Conservation (phyloP, 1,140 invertebrate genomes). For the Nilaparvata lugens region DNA sequence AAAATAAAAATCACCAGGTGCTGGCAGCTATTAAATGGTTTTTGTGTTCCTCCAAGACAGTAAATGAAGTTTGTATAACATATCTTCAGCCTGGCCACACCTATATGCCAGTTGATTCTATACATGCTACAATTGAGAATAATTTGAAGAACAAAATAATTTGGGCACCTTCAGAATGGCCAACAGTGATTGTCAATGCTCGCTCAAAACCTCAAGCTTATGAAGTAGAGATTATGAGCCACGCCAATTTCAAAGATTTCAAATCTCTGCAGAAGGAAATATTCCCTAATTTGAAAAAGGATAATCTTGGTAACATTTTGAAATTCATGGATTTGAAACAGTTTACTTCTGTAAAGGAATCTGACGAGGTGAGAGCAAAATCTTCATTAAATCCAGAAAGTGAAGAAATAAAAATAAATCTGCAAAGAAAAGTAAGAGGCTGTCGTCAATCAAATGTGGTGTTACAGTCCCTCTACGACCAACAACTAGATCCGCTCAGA, state of each 20-base stretch:
- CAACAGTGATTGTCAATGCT: conserved; percentile 14
- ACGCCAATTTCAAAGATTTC: neutral
- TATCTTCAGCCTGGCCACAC: conserved; percentile 26
- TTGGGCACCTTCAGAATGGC: conserved; percentile 27
- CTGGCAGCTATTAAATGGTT: conserved; percentile 15
- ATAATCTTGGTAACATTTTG: too few relatives aligned
- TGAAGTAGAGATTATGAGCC: neutral
- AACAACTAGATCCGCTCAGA: too few relatives aligned
- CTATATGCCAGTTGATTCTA: conserved; percentile 25
- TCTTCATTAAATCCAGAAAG: too few relatives aligned
- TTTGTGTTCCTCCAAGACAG: conserved; percentile 14
- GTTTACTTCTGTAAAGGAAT: too few relatives aligned
- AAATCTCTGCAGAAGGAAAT: neutral
- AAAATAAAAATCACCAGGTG: conserved; percentile 26
- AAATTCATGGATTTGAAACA: too few relatives aligned
- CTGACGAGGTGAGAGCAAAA: too few relatives aligned
- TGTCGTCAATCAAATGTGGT: too few relatives aligned
- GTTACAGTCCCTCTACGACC: too few relatives aligned
- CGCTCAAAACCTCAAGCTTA: neutral
- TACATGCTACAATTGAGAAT: conserved; percentile 25
- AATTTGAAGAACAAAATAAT: conserved; percentile 18
- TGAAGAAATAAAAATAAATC: too few relatives aligned
- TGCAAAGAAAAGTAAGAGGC: too few relatives aligned
- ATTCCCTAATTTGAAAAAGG: neutral
- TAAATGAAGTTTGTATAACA: conserved; percentile 6